phyloP scores from a whole-genome alignment of 1,140 invertebrate genomes.

The Panulirus ornatus region DNA sequence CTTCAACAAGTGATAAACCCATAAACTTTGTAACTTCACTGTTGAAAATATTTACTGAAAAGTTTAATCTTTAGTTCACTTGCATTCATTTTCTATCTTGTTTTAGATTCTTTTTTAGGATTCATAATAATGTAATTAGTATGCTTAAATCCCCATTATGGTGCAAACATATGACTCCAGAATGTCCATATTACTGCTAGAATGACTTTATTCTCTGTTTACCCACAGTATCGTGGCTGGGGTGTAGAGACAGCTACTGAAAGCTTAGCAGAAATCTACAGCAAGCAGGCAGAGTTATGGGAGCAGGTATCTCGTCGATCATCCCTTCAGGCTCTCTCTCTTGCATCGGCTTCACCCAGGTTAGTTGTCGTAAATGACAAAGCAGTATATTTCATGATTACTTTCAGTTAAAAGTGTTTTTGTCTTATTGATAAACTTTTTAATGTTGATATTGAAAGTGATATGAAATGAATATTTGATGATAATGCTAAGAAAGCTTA shows the following conservation, averaged over 20 bases:
- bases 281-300: slow-evolving; percentile 90
- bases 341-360: slow-evolving; percentile 90
- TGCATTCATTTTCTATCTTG: no score
- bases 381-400: not conserved
- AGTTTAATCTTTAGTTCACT: no score
- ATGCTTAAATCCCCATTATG: no score
- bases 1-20: no score
- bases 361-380: slow-evolving; percentile 76
- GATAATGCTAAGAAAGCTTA: no score
- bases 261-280: slow-evolving; percentile 86
- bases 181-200: no score
- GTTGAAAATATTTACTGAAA: no score
- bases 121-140: no score
- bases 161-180: no score
- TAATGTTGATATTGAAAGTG: not conserved
- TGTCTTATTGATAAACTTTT: not conserved
- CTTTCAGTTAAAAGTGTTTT: not conserved
- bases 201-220: not conserved
- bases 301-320: slow-evolving; percentile 92
- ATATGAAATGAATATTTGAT: no score
- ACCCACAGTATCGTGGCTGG: slow-evolving; percentile 90
- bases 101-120: no score
- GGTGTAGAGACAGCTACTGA: slow-evolving; percentile 90
- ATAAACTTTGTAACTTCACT: no score
- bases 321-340: slow-evolving; percentile 91